Evolutionary conservation across 2,797 vertebrate species (phyloP).

Genomic region (Enteromius mattozi): DNA sequence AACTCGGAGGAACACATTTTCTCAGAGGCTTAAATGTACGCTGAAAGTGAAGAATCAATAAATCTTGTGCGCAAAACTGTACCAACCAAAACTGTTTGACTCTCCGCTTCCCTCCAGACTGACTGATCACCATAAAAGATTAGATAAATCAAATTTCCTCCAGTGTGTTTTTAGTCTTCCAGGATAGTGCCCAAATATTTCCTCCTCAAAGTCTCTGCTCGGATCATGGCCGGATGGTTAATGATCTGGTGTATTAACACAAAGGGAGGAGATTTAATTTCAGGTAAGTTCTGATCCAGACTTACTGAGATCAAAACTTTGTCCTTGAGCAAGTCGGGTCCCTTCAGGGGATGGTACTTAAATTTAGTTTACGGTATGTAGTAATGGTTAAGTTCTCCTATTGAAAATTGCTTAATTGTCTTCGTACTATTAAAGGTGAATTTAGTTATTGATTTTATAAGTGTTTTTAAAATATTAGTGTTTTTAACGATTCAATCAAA

Average conservation of each 20-base stretch:
- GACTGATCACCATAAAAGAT: constrained; percentile 55
- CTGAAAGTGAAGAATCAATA: constrained; percentile 46
- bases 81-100: constrained; percentile 44
- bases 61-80: constrained; percentile 20
- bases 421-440: not conserved
- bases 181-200: constrained; percentile 25
- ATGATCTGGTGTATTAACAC: constrained; percentile 41
- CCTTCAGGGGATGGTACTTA: not conserved
- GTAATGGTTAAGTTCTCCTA: not conserved
- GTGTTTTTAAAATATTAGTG: not conserved
- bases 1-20: constrained; percentile 17
- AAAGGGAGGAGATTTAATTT: constrained; percentile 38
- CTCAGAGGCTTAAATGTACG: constrained; percentile 40
- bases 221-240: constrained; percentile 30
- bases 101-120: constrained; percentile 23
- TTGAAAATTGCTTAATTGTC: not conserved
- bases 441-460: not conserved
- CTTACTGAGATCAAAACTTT: constrained; percentile 27
- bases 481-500: not conserved
- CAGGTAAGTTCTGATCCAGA: constrained; percentile 5
- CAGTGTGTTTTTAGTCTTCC: constrained; percentile 37
- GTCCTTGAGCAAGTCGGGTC: constrained; percentile 8
- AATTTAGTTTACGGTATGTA: not conserved
- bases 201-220: constrained; percentile 22
- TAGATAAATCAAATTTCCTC: constrained; percentile 51